phyloP scores from a whole-genome alignment of 2,113 vertebrate genomes.

The Glaucomys volans region DNA sequence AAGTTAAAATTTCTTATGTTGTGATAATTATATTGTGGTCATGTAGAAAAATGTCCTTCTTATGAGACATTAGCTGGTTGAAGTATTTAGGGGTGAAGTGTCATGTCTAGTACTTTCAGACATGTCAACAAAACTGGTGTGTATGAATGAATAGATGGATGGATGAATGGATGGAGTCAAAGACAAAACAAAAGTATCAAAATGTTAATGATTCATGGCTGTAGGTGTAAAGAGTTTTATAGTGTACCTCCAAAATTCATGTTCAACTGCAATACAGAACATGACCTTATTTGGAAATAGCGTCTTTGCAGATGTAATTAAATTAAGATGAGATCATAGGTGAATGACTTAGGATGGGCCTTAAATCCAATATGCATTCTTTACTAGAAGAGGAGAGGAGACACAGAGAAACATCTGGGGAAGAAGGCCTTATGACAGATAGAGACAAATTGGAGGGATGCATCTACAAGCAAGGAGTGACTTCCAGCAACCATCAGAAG shows the following conservation, averaged over 20 bases:
- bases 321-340: background rate
- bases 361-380: background rate
- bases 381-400: background rate
- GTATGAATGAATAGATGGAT: background rate
- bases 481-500: background rate
- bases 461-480: background rate
- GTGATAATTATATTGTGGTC: background rate
- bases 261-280: background rate
- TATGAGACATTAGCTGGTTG: background rate
- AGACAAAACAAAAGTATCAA: background rate
- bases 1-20: background rate
- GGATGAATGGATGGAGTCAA: background rate
- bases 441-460: background rate
- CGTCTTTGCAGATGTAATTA: background rate
- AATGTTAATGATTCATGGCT: background rate
- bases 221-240: background rate
- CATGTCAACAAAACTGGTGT: background rate
- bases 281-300: background rate
- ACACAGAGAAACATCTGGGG: background rate
- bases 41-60: background rate
- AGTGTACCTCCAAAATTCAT: background rate
- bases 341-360: too few species aligned
- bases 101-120: background rate
- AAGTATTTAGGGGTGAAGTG: background rate
- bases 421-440: fast-evolving